phyloP scores from a whole-genome alignment of 2,888 invertebrate species.

The Lissonota sp. region DNA sequence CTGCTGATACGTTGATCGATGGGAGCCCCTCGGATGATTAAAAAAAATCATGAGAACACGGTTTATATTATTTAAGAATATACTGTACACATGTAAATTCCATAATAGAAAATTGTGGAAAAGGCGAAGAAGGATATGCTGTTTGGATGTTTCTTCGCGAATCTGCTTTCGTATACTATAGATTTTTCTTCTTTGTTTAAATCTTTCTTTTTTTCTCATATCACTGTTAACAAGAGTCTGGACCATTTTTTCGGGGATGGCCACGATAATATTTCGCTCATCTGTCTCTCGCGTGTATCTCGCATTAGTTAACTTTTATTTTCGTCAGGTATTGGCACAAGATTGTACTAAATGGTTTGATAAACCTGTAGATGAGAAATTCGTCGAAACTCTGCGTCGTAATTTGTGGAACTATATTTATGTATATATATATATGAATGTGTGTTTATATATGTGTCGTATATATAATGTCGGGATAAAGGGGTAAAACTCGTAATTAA shows the following conservation, averaged over 20 bases:
- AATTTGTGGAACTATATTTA: conserved; percentile 44
- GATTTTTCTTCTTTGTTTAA: conserved; percentile 39
- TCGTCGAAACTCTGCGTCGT: conserved; percentile 49
- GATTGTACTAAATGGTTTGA: conserved; percentile 80
- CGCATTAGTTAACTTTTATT: conserved; percentile 71
- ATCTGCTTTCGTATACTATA: conserved; percentile 50
- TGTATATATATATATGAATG: conserved; percentile 36
- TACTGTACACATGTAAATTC: conserved; percentile 15
- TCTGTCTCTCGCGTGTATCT: conserved; percentile 61
- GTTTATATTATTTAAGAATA: background rate
- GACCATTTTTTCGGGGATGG: background rate
- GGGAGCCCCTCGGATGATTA: too few species aligned
- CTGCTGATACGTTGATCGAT: too few species aligned
- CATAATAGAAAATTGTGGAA: conserved; percentile 10
- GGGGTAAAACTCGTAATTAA: conserved; percentile 14
- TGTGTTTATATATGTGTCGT: conserved; percentile 33
- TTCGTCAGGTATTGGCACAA: conserved; percentile 81
- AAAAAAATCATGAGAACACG: conserved; percentile 10
- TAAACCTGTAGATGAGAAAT: conserved; percentile 68
- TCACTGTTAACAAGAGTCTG: conserved; percentile 27
- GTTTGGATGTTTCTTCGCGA: conserved; percentile 36
- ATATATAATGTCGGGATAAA: conserved; percentile 28
- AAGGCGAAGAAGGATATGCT: conserved; percentile 52
- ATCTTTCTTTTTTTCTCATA: conserved; percentile 13
- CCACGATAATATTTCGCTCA: background rate